phyloP scores from a whole-genome alignment of 2,797 vertebrate species.

The Streptopelia turtur region DNA sequence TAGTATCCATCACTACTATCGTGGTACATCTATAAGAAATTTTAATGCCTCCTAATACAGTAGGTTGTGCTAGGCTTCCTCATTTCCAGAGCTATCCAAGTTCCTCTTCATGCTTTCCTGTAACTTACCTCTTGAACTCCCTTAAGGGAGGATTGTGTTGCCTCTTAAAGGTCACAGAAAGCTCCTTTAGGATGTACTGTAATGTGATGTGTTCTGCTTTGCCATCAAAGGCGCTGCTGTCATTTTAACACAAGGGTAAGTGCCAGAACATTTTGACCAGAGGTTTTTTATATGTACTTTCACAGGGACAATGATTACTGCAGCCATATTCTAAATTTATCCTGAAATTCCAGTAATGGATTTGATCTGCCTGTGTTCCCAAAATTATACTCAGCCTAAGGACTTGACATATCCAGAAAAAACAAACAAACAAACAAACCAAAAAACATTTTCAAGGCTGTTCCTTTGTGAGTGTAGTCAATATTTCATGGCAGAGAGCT shows the following conservation, averaged over 20 bases:
- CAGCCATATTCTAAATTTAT: conserved; percentile 42
- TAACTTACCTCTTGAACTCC: not conserved
- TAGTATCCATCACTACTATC: not conserved
- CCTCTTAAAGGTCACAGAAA: not conserved
- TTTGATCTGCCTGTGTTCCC: not conserved
- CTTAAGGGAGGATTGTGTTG: not conserved
- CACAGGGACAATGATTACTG: conserved; percentile 5
- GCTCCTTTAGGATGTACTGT: not conserved
- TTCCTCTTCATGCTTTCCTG: not conserved
- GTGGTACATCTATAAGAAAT: not conserved
- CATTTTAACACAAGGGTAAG: not conserved
- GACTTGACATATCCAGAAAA: not conserved
- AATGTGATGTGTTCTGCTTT: not conserved
- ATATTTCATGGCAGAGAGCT: not conserved
- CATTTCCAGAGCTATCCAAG: not conserved
- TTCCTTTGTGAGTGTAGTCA: not conserved
- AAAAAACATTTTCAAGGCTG: not conserved
- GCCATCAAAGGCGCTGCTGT: conserved; percentile 1
- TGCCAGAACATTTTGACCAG: conserved; percentile 28
- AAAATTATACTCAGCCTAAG: not conserved
- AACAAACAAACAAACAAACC: too few relatives aligned
- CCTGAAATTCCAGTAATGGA: not conserved
- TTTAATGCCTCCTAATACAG: not conserved
- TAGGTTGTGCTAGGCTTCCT: not conserved
- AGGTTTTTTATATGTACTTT: not conserved